Evolutionary conservation across 2,888 invertebrate genomes (phyloP).

Genomic region (Scrobipalpa costella): DNA sequence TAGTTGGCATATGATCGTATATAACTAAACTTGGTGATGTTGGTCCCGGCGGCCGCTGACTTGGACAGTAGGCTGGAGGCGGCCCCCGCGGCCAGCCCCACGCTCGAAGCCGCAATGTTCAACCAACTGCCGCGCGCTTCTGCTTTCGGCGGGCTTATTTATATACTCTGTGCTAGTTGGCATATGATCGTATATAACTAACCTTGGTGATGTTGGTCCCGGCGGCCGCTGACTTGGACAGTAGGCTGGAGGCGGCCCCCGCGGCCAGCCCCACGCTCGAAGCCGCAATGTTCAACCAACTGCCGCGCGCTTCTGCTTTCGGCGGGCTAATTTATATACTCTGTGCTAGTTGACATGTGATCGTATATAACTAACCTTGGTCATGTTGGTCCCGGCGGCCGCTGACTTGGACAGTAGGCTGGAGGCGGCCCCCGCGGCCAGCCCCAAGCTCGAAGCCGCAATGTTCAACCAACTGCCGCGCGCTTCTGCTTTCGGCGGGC

Average conservation of each 20-base stretch:
- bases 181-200: conserved; percentile 40
- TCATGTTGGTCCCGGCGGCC: conserved; percentile 72
- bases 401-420: conserved; percentile 69
- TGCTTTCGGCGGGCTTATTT: conserved; percentile 74
- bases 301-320: conserved; percentile 80
- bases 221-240: conserved; percentile 70
- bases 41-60: conserved; percentile 73
- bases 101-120: conserved; percentile 79
- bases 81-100: conserved; percentile 79
- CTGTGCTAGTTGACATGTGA: background rate
- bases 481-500: conserved; percentile 77
- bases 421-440: conserved; percentile 78
- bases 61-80: conserved; percentile 69
- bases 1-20: conserved; percentile 35
- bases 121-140: conserved; percentile 82
- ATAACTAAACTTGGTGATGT: conserved; percentile 75
- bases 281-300: conserved; percentile 81
- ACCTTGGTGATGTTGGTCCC: conserved; percentile 76
- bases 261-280: conserved; percentile 79
- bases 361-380: conserved; percentile 69
- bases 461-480: conserved; percentile 82
- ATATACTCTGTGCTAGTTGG: background rate
- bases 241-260: conserved; percentile 72
- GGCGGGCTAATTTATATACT: conserved; percentile 75
- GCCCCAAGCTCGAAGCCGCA: conserved; percentile 77